These are phyloP conservation scores for Drosophila lacertosa DNA, from an alignment of 1,140 invertebrate genomes.

Conservation along the genomic window DNA sequence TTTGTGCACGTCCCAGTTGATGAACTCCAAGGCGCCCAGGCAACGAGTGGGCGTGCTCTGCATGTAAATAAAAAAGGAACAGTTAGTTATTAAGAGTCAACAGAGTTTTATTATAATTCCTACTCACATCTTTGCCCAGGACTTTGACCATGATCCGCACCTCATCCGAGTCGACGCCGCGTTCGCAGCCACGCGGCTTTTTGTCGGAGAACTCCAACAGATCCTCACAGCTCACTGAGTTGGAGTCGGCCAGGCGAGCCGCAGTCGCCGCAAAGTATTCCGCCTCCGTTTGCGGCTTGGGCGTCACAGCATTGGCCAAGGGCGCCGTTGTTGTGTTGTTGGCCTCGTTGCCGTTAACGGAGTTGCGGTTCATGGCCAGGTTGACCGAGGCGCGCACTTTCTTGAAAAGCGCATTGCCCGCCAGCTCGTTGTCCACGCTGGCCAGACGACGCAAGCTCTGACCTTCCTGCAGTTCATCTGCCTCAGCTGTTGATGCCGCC, in stretches of 20 bases:
- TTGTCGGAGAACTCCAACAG: slow-evolving; percentile 95
- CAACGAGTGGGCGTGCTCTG: slow-evolving; percentile 92
- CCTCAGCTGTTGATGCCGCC: slow-evolving; percentile 4
- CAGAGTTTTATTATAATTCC: not conserved
- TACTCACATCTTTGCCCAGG: slow-evolving; percentile 90
- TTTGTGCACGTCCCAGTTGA: slow-evolving; percentile 94
- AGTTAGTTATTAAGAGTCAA: not conserved
- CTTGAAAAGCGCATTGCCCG: slow-evolving; percentile 82
- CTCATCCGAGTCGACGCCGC: slow-evolving; percentile 94
- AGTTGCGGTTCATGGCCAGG: slow-evolving; percentile 62
- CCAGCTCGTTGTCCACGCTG: slow-evolving; percentile 74
- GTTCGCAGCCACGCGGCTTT: slow-evolving; percentile 91
- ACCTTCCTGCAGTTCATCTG: slow-evolving; percentile 20
- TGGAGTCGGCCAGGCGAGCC: slow-evolving; percentile 84
- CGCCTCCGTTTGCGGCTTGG: slow-evolving; percentile 67
- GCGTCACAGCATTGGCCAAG: not conserved
- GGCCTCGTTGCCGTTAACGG: slow-evolving; percentile 27
- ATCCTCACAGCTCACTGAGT: slow-evolving; percentile 96
- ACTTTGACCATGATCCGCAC: slow-evolving; percentile 96
- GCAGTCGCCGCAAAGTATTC: slow-evolving; percentile 76
- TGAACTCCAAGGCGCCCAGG: slow-evolving; percentile 91
- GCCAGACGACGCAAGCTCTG: slow-evolving; percentile 29
- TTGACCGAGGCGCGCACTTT: slow-evolving; percentile 83
- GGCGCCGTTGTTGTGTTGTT: not conserved
- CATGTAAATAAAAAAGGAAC: slow-evolving; percentile 32